phyloP scores from a whole-genome alignment of 2,797 vertebrate species.

The Sorex maritimensis region DNA sequence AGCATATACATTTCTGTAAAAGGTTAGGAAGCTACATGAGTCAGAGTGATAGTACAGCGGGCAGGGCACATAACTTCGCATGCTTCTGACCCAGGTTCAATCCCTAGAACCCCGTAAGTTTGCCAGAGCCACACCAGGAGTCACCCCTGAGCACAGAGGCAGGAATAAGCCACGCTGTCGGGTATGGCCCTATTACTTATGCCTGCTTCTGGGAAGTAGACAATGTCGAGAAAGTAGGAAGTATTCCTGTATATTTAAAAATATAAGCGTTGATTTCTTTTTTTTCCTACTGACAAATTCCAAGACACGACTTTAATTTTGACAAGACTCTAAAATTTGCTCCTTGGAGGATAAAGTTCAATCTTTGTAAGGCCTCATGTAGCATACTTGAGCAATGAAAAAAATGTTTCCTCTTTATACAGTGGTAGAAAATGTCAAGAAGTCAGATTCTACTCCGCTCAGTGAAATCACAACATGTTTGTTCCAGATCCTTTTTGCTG shows the following conservation, averaged over 20 bases:
- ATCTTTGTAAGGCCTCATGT: conserved; percentile 62
- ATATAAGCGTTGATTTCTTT: conserved; percentile 17
- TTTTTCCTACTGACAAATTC: conserved; percentile 57
- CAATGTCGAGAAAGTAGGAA: conserved; percentile 54
- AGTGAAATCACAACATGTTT: conserved; percentile 53
- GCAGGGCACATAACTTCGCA: conserved; percentile 30
- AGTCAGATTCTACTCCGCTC: background rate
- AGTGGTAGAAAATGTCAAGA: conserved; percentile 47
- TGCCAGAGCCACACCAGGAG: too few relatives aligned
- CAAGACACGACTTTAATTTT: conserved; percentile 73
- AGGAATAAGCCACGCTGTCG: background rate
- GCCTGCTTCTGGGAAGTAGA: conserved; percentile 65
- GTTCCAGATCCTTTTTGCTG: conserved; percentile 1
- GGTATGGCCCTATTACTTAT: background rate
- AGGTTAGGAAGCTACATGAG: background rate
- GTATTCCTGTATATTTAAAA: conserved; percentile 40
- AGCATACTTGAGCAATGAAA: background rate
- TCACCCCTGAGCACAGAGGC: too few relatives aligned
- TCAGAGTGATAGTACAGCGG: background rate
- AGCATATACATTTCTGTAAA: fast-evolving
- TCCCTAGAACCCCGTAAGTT: too few relatives aligned
- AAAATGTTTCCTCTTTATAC: conserved; percentile 52
- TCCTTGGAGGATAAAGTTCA: conserved; percentile 45
- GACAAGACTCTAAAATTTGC: conserved; percentile 57
- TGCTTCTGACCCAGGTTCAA: too few relatives aligned